These are phyloP conservation scores for Autographa pulchrina DNA, from an alignment of 2,888 invertebrate genomes.

Conservation along the genomic window DNA sequence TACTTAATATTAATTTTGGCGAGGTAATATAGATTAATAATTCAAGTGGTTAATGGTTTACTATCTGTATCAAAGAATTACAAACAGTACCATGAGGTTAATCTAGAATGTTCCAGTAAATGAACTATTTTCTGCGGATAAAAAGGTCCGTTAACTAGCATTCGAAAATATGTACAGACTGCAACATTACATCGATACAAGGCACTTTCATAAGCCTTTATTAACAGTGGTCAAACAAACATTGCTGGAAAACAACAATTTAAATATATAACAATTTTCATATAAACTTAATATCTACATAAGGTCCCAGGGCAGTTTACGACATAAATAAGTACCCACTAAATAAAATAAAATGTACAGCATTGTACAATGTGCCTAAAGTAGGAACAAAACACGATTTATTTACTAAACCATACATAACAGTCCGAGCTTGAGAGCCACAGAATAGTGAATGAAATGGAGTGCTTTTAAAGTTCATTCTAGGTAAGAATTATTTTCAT, in stretches of 20 bases:
- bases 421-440: slow-evolving; percentile 2
- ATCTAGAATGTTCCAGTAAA: too few relatives aligned
- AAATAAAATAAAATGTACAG: slow-evolving; percentile 18
- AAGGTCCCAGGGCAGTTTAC: slow-evolving; percentile 18
- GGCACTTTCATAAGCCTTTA: background rate
- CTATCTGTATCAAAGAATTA: too few relatives aligned
- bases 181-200: background rate
- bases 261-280: slow-evolving; percentile 3
- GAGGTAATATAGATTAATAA: background rate
- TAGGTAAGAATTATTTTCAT: too few relatives aligned
- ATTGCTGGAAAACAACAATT: slow-evolving; percentile 1
- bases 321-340: slow-evolving; percentile 47
- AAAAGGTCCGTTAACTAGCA: background rate
- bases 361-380: slow-evolving; percentile 12
- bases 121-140: too few relatives aligned
- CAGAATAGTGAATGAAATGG: slow-evolving; percentile 13
- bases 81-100: too few relatives aligned
- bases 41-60: too few relatives aligned
- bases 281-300: slow-evolving; percentile 15
- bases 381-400: background rate
- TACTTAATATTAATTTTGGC: background rate
- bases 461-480: background rate
- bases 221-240: background rate
- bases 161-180: background rate
- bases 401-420: background rate